Evolutionary conservation across 2,113 vertebrate genomes (phyloP).

Genomic region (Baryphthengus martii): DNA sequence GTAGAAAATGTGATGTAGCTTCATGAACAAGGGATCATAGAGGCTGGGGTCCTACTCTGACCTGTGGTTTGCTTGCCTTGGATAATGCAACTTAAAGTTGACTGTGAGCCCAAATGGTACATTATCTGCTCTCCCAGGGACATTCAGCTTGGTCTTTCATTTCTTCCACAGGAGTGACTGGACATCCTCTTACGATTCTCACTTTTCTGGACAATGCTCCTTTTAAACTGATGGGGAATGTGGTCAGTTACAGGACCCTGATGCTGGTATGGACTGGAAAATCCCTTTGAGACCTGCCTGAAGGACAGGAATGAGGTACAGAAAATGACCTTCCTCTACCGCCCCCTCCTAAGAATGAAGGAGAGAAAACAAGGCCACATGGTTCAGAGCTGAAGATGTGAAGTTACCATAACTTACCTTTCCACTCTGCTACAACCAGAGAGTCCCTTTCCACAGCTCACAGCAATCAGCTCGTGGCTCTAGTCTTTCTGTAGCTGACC

Average conservation of each 20-base stretch:
- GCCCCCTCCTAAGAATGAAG: neutral
- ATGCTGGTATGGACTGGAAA: neutral
- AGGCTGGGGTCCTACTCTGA: neutral
- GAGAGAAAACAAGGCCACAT: neutral
- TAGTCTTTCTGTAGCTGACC: neutral
- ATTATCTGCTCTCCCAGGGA: neutral
- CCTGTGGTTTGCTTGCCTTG: neutral
- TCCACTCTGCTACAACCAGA: neutral
- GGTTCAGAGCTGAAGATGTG: neutral
- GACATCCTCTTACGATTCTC: neutral
- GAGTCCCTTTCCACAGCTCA: neutral
- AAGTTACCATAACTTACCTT: neutral
- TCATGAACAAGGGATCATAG: neutral
- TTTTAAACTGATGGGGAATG: neutral
- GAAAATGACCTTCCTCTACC: neutral
- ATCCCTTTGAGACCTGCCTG: neutral
- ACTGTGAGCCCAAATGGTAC: neutral
- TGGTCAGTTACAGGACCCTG: neutral
- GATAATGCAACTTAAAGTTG: neutral
- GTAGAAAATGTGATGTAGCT: neutral
- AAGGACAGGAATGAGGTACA: neutral
- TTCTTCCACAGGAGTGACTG: neutral
- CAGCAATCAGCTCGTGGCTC: rapidly evolving
- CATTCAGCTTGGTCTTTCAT: neutral
- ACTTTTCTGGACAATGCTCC: neutral